Conservation (phyloP, 2,113 vertebrate genomes). For the Nipponia nippon region DNA sequence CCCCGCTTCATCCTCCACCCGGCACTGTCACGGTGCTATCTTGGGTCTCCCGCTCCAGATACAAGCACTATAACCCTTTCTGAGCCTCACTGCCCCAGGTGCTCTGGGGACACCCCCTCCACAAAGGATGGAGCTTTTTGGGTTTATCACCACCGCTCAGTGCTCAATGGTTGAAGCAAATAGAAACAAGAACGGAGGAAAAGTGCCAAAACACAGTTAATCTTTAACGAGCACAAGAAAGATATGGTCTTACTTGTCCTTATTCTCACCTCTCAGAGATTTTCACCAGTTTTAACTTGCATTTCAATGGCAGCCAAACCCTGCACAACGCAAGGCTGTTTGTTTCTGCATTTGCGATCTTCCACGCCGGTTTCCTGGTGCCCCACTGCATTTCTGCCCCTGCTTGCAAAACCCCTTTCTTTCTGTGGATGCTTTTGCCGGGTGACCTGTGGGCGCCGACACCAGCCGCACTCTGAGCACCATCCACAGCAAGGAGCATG, state of each 20-base stretch:
- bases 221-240: neutral
- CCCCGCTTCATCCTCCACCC: fast-evolving
- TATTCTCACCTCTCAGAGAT: fast-evolving
- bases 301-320: neutral
- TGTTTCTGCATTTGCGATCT: neutral
- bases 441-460: neutral
- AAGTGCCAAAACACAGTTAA: neutral
- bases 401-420: neutral
- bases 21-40: fast-evolving
- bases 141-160: neutral
- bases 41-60: neutral
- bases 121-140: neutral
- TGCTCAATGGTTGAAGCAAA: neutral
- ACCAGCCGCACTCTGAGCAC: neutral
- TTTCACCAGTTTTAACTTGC: neutral
- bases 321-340: neutral
- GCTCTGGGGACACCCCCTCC: neutral
- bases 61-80: neutral
- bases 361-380: neutral
- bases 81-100: neutral
- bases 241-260: neutral
- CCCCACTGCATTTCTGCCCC: neutral
- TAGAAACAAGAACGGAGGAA: neutral
- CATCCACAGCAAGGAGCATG: fast-evolving
- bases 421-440: neutral